Evolutionary conservation across 2,888 invertebrate species (phyloP).

Genomic region (Leuctra nigra): DNA sequence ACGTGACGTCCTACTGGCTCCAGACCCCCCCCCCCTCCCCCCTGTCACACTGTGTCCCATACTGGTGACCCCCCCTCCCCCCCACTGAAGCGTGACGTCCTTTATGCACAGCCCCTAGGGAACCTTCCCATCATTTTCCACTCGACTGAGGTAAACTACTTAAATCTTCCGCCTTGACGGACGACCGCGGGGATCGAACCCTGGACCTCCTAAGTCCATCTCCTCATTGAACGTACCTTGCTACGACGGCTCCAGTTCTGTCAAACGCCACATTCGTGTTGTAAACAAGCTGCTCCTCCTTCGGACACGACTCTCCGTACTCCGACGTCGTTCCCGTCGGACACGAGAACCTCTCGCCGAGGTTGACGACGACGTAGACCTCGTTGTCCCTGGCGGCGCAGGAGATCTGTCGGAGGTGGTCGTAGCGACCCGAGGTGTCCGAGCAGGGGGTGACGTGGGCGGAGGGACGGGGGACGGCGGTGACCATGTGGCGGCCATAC

Average conservation of each 20-base stretch:
- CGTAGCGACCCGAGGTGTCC: too few relatives aligned
- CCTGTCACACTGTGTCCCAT: too few relatives aligned
- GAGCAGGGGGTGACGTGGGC: not conserved
- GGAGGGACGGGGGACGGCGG: not conserved
- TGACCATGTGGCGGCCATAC: too few relatives aligned
- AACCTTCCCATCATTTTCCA: too few relatives aligned
- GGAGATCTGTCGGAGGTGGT: conserved; percentile 7
- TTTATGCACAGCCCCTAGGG: too few relatives aligned
- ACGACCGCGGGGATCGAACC: too few relatives aligned
- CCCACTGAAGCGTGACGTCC: too few relatives aligned
- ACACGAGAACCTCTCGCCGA: conserved; percentile 57
- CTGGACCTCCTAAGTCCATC: not conserved
- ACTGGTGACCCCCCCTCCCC: too few relatives aligned
- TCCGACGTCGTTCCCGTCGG: conserved; percentile 44
- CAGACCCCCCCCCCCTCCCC: too few relatives aligned
- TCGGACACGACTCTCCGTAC: conserved; percentile 48
- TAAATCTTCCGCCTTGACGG: too few relatives aligned
- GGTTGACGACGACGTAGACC: conserved; percentile 60
- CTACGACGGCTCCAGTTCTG: conserved; percentile 59
- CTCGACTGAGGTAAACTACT: too few relatives aligned
- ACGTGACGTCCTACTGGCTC: too few relatives aligned
- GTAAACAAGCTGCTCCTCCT: conserved; percentile 47
- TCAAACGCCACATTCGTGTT: conserved; percentile 77
- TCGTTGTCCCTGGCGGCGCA: conserved; percentile 12
- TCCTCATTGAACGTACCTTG: conserved; percentile 56